Conservation (phyloP, 2,888 invertebrate genomes). For the Dione juno region DNA sequence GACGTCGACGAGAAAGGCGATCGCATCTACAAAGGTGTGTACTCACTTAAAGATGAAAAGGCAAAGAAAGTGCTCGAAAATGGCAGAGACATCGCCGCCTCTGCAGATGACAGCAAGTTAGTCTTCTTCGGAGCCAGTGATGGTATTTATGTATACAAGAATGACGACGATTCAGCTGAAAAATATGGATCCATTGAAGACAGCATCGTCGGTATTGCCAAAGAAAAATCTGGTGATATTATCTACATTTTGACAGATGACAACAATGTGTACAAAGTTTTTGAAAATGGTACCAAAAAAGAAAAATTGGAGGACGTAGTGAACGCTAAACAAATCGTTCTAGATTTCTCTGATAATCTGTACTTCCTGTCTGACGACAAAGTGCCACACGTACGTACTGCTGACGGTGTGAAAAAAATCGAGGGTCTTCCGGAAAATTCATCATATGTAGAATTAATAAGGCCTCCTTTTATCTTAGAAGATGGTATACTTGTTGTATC, state of each 20-base stretch:
- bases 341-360: conserved; percentile 63
- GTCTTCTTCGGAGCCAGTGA: conserved; percentile 61
- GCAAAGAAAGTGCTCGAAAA: conserved; percentile 56
- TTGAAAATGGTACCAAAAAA: conserved; percentile 61
- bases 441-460: conserved; percentile 53
- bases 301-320: conserved; percentile 55
- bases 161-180: conserved; percentile 38
- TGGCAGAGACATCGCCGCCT: conserved; percentile 56
- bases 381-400: conserved; percentile 53
- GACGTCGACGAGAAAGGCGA: conserved; percentile 42
- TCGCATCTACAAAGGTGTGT: conserved; percentile 54
- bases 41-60: conserved; percentile 47
- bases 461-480: conserved; percentile 57
- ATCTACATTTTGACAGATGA: conserved; percentile 64
- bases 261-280: conserved; percentile 62
- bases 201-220: conserved; percentile 48
- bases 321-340: conserved; percentile 60
- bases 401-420: conserved; percentile 55
- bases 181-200: conserved; percentile 52
- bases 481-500: conserved; percentile 55
- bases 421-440: conserved; percentile 59
- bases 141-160: conserved; percentile 59
- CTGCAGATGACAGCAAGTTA: conserved; percentile 51
- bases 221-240: conserved; percentile 46
- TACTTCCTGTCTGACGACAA: conserved; percentile 61